Percentiles rank a stretch among this genome's conserved stretches.
Evolutionary conservation across 2,113 vertebrate species (phyloP).

Genomic region (Butorides virescens): DNA sequence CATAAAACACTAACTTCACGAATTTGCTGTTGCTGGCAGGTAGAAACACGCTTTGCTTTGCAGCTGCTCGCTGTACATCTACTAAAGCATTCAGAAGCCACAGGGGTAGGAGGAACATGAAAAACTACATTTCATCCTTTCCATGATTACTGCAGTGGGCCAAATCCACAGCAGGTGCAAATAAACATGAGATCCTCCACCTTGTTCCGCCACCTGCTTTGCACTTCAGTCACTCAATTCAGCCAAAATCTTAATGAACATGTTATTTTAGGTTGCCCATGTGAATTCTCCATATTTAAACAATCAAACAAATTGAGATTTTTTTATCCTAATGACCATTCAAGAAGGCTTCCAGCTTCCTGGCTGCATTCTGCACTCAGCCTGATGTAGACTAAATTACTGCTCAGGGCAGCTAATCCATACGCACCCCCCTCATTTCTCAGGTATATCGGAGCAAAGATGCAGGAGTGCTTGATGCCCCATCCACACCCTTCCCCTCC

Average conservation of each 20-base stretch:
- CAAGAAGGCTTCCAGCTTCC: background rate
- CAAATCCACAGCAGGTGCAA: slow-evolving; percentile 5
- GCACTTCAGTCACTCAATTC: background rate
- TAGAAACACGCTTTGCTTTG: background rate
- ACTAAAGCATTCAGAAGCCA: background rate
- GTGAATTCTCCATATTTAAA: background rate
- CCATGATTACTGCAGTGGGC: background rate
- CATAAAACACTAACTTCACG: background rate
- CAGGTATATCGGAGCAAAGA: background rate
- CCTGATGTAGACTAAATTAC: background rate
- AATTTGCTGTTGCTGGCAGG: slow-evolving; percentile 16
- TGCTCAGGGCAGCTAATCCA: background rate
- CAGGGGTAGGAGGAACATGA: background rate
- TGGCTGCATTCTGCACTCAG: background rate
- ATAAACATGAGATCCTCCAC: background rate
- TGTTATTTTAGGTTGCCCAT: background rate
- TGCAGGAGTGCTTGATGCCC: background rate
- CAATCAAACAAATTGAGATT: background rate
- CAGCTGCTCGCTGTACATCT: background rate
- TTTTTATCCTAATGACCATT: background rate
- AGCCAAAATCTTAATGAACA: background rate
- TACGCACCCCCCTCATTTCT: background rate
- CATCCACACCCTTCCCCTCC: background rate
- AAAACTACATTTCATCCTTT: background rate
- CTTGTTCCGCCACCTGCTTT: background rate